A percentile compares a stretch with the other conserved stretches of the same genome.
Evolutionary conservation across 2,113 vertebrate species (phyloP).

Genomic region (Istiophorus platypterus): DNA sequence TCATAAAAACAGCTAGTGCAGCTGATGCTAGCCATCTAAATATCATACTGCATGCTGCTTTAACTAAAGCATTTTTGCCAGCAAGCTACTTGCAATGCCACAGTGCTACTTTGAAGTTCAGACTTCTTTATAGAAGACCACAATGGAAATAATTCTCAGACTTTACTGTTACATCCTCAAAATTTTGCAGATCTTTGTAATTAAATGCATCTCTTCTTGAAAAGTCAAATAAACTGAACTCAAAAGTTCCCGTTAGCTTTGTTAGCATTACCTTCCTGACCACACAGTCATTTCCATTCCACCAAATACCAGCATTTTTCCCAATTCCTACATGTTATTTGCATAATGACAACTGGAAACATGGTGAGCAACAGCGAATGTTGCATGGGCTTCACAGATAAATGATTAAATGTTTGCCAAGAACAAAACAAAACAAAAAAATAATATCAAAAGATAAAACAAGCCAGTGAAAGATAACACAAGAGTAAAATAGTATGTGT

Average conservation of each 20-base stretch:
- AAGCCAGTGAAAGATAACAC: neutral
- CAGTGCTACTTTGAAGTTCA: neutral
- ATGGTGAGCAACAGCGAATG: neutral
- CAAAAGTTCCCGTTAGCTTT: too few relatives aligned
- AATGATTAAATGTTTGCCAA: slow-evolving; percentile 2
- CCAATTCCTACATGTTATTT: too few relatives aligned
- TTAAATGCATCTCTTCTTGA: neutral
- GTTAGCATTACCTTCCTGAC: neutral
- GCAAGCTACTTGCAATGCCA: neutral
- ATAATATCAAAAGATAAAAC: neutral
- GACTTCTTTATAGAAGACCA: neutral
- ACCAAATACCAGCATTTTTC: neutral
- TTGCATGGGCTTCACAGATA: neutral
- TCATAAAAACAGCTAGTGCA: too few relatives aligned
- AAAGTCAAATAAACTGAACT: neutral
- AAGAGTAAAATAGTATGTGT: neutral
- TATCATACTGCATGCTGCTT: neutral
- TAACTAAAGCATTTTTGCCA: neutral
- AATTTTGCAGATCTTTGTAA: neutral
- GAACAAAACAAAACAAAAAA: neutral
- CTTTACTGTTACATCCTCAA: neutral
- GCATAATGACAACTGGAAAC: neutral
- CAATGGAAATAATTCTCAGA: neutral
- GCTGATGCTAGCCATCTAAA: too few relatives aligned
- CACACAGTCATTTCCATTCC: neutral